Percentiles rank a stretch among this genome's conserved stretches.
phyloP scores from a whole-genome alignment of 1,140 invertebrate genomes.

The Pemphigus obesinymphae region DNA sequence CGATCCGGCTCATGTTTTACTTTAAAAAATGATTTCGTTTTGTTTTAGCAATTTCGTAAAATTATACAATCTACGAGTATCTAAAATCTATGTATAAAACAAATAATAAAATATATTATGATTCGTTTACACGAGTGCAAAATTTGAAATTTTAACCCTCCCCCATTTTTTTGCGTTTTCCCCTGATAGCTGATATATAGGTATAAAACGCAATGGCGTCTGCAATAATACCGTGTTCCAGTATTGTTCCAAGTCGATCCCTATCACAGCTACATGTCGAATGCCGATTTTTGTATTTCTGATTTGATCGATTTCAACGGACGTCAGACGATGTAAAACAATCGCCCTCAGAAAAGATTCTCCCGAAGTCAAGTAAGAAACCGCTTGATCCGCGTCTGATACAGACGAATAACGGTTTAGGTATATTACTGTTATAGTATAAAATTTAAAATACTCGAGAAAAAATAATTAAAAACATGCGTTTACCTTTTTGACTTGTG shows the following conservation, averaged over 20 bases:
- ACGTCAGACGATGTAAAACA: not conserved
- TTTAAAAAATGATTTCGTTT: too few species aligned
- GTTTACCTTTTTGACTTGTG: conserved; percentile 40
- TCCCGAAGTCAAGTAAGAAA: conserved; percentile 8
- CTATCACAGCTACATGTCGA: not conserved
- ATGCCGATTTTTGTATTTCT: conserved; percentile 28
- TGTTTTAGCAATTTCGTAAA: too few species aligned
- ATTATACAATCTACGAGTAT: too few species aligned
- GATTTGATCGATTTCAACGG: not conserved
- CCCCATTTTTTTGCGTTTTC: too few species aligned
- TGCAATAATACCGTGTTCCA: not conserved
- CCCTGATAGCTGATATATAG: too few species aligned
- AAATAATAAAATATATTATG: too few species aligned
- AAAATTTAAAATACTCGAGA: not conserved
- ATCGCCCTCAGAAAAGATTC: conserved; percentile 16
- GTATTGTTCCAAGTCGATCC: not conserved
- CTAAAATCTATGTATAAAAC: too few species aligned
- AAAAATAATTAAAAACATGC: not conserved
- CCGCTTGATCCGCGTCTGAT: not conserved
- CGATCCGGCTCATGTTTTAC: too few species aligned
- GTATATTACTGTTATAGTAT: too few species aligned
- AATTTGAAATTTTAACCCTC: too few species aligned
- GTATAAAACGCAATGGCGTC: not conserved
- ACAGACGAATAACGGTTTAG: too few species aligned
- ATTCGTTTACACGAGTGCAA: not conserved